Base-by-base conservation (phyloP, 2,888 invertebrate genomes). In the Agrochola lota region DNA sequence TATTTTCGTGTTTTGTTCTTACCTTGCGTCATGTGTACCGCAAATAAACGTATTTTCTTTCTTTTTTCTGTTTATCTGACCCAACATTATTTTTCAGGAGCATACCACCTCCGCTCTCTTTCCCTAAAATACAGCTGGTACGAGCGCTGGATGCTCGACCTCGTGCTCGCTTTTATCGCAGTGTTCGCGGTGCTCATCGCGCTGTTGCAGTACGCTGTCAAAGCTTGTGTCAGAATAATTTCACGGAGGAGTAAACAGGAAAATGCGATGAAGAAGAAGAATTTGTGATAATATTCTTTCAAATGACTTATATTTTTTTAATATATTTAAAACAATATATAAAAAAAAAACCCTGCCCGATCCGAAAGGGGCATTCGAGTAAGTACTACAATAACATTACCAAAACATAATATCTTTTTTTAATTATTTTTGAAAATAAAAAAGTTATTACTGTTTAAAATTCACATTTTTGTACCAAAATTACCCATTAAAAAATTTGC, bases 71-170 rank as follows among this genome's bases (percentile, higher is more conserved):
- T 20, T 2, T 55, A n/a, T 57, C 55, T n/a, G 23, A 55, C 4
- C 55, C 11, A n/a, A 55, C 1, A n/a, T 57, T 57, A 11, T 57
- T 59, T 66, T 67, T 30, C 77, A 88, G 87, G 87, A 23, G 88
- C 87, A 0, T 78, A 81, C 17, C 87, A 88, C 26, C 83, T 88
- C 11, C 87, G 87, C 9, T 88, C 87, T 6, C n/a, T 68, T 0
- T 82, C 87, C 0, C 66, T 85, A 7, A 66, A 81, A 57, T 88
- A 88, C 77, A 74, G 66, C 46, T 88, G 87, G 87, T 49, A 80
- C 12, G 81, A 88, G 67, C 83, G 82, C 7, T 88, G 82, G 87
- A 85, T 88, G 87, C 52, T 88, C 12, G 88, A 88, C 62, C 4
- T 87, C 0, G 59, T 79, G 17, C 59, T 85, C 26, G 59, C 3